Base-by-base conservation (phyloP, 1,140 invertebrate species). In the Bathynomus jamesi region DNA sequence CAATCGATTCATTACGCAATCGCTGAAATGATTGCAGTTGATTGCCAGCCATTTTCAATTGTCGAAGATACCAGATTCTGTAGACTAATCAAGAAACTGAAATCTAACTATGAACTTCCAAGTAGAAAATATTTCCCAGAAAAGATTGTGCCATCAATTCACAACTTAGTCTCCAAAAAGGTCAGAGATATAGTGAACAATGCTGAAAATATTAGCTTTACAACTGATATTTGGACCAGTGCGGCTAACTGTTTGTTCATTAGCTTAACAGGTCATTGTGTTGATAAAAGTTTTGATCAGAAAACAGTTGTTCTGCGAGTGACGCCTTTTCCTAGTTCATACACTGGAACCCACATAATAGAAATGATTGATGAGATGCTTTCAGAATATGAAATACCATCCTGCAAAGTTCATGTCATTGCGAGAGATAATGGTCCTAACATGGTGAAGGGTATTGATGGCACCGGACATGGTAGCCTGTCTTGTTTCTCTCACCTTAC, bases 211-310 rank as follows among this genome's bases (percentile, higher is more conserved):
- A 75, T 76, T 25, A 62, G 65, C 62, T 69, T 78, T 8, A 79
- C 78, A 17, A 75, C 76, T 67, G 78, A 79, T 73, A 71, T 72
- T 64, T 79, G 77, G 78, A 79, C 78, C 21, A 78, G 65, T 25
- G 68, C 61, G 25, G 66, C 76, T 0, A 73, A 74, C 29, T 62
- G 78, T 24, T 71, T 73, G 61, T 79, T 78, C 62, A 79, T 75
- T 40, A 74, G 73, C 61, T 31, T 79, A 69, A 80, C 78, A 61
- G 74, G 63, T 28, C 75, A 80, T 66, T 79, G 70, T 67, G 63
- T 79, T 0, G 65, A 73, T 64, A 46, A 75, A 29, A 62, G 30
- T 67, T 79, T 79, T 73, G 40, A 74, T 31, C 30, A 74, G 40
- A 75, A 64, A 63, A 69, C 28, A 61, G 67, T 65, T 75, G 74